phyloP scores from a whole-genome alignment of 53 echinoderm and acorn worm genomes.

The Luidia sarsii region DNA sequence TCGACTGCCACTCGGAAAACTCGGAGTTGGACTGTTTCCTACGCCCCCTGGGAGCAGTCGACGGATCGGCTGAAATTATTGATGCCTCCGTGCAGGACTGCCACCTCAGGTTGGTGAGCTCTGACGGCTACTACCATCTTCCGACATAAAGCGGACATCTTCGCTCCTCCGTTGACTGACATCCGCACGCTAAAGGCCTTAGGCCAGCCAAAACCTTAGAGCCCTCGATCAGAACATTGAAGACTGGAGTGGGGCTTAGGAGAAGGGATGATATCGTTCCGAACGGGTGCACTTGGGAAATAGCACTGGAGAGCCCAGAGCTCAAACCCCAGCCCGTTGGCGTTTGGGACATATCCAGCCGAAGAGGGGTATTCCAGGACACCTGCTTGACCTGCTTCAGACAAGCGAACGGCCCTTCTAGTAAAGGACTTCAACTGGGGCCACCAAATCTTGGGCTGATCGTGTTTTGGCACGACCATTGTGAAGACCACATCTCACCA shows the following conservation, averaged over 20 bases:
- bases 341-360: conserved; percentile 19
- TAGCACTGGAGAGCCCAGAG: conserved; percentile 4
- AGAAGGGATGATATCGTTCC: not conserved
- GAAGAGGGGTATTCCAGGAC: conserved; percentile 11
- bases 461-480: conserved; percentile 9
- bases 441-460: conserved; percentile 2
- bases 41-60: not conserved
- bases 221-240: not conserved
- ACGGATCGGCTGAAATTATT: not conserved
- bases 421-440: conserved; percentile 4
- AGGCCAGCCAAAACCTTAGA: conserved; percentile 22
- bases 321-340: conserved; percentile 2
- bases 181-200: not conserved
- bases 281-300: not conserved
- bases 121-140: not conserved
- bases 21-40: not conserved
- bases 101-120: not conserved
- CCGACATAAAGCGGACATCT: not conserved
- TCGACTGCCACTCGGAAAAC: not conserved
- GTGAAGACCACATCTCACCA: not conserved
- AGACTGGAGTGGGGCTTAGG: not conserved
- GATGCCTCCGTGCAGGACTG: conserved; percentile 22
- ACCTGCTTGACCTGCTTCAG: not conserved
- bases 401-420: not conserved
- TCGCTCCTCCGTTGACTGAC: conserved; percentile 5